A percentile compares a stretch with the other conserved stretches of the same genome.
Conservation (phyloP, 1,140 invertebrate species). For the Agrilus planipennis region DNA sequence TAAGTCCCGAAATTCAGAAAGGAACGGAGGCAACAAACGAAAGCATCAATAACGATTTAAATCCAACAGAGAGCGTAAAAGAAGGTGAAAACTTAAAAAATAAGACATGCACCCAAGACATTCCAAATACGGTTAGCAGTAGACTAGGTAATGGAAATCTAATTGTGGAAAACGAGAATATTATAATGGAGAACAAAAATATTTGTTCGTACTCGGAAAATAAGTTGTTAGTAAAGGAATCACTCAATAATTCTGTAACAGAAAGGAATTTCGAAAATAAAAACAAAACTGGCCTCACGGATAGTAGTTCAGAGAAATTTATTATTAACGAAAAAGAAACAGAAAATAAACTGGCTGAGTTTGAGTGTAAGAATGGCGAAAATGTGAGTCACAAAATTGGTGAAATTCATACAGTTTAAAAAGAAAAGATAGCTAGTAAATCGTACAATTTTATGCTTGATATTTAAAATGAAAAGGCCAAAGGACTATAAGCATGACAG, state of each 20-base stretch:
- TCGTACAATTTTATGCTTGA: no score
- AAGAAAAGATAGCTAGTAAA: no score
- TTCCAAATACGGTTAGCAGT: slow-evolving; percentile 2
- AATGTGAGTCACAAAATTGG: slow-evolving; percentile 5
- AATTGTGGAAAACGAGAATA: slow-evolving; percentile 1
- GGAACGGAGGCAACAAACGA: slow-evolving; percentile 12
- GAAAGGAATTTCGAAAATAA: neutral
- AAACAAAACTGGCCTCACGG: neutral
- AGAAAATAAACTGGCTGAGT: neutral
- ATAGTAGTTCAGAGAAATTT: neutral
- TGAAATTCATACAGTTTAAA: slow-evolving; percentile 9
- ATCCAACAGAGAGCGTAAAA: neutral
- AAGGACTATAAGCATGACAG: no score
- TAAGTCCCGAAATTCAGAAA: slow-evolving; percentile 30
- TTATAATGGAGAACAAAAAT: neutral
- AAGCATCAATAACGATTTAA: neutral
- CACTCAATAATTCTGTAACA: neutral
- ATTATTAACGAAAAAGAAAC: neutral
- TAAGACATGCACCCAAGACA: neutral
- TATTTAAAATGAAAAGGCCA: no score
- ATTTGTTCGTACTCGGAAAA: neutral
- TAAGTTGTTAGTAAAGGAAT: neutral
- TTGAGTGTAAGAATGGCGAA: neutral
- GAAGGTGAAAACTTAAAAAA: neutral
- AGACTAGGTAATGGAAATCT: slow-evolving; percentile 8